These are phyloP conservation scores for Typhlomys cinereus DNA, from an alignment of 2,113 vertebrate species.

Conservation along the genomic window DNA sequence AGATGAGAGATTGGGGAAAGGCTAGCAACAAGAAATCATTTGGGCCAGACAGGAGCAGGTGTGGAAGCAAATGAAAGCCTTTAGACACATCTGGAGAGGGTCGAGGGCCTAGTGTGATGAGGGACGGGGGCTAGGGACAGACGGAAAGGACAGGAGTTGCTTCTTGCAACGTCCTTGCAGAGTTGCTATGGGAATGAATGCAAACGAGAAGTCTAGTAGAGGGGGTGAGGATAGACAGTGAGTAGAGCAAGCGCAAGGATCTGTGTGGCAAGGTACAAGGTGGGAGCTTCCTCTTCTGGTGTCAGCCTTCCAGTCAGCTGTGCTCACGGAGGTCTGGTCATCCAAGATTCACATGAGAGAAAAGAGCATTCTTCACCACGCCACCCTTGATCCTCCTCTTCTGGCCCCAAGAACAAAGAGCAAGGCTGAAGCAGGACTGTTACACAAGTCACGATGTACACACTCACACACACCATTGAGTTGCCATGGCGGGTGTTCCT, in stretches of 20 bases:
- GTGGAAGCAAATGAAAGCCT: conserved; percentile 23
- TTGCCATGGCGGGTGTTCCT: neutral
- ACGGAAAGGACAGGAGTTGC: neutral
- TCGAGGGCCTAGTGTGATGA: neutral
- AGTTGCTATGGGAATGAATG: no score
- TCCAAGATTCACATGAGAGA: neutral
- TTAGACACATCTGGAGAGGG: conserved; percentile 52
- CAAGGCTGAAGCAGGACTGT: neutral
- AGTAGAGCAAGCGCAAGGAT: no score
- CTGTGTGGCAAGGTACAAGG: neutral
- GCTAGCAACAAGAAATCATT: neutral
- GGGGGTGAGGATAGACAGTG: no score
- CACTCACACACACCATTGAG: neutral
- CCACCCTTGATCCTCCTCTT: neutral
- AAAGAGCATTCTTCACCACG: neutral
- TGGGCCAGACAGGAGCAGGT: conserved; percentile 28
- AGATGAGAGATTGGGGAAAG: neutral
- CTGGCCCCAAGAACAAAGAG: neutral
- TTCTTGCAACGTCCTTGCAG: no score
- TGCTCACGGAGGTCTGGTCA: neutral
- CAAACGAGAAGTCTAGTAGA: no score
- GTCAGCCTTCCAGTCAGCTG: neutral
- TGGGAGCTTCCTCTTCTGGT: neutral
- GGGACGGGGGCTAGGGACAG: neutral
- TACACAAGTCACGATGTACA: neutral